Percentiles rank a stretch among this genome's conserved stretches.
Evolutionary conservation across 2,888 invertebrate species (phyloP).

Genomic region (Cheilosia pagana): DNA sequence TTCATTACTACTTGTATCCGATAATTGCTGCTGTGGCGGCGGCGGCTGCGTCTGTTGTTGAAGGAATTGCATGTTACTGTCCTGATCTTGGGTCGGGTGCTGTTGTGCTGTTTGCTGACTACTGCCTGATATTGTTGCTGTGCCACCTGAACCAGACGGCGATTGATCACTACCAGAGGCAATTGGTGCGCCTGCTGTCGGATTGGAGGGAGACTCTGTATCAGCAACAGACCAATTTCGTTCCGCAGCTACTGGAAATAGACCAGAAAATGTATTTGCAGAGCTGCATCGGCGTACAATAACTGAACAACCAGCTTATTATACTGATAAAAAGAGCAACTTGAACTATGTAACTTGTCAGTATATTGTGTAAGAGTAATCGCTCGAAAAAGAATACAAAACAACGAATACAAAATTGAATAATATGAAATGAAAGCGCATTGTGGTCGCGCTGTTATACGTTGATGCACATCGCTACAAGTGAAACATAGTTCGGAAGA

Average conservation of each 20-base stretch:
- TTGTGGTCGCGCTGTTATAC: background rate
- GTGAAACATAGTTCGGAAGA: too few species aligned
- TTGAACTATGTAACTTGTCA: constrained; percentile 10
- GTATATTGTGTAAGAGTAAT: constrained; percentile 32
- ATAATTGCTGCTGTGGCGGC: constrained; percentile 46
- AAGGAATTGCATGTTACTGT: constrained; percentile 39
- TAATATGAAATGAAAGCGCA: background rate
- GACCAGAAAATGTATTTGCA: constrained; percentile 7
- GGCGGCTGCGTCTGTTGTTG: constrained; percentile 53
- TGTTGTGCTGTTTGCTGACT: constrained; percentile 63
- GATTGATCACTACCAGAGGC: constrained; percentile 52
- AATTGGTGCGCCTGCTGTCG: constrained; percentile 44
- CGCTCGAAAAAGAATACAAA: background rate
- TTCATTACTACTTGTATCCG: constrained; percentile 55
- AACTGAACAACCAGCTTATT: background rate
- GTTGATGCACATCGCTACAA: too few species aligned
- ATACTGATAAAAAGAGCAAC: constrained; percentile 20
- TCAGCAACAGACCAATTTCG: constrained; percentile 73
- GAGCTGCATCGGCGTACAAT: background rate
- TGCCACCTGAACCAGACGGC: constrained; percentile 51
- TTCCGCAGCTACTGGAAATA: constrained; percentile 64
- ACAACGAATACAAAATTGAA: background rate
- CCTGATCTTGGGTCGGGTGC: constrained; percentile 49
- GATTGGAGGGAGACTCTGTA: constrained; percentile 71
- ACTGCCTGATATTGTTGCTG: constrained; percentile 45